phyloP scores from a whole-genome alignment of 2,113 vertebrate species.

The Progne subis region DNA sequence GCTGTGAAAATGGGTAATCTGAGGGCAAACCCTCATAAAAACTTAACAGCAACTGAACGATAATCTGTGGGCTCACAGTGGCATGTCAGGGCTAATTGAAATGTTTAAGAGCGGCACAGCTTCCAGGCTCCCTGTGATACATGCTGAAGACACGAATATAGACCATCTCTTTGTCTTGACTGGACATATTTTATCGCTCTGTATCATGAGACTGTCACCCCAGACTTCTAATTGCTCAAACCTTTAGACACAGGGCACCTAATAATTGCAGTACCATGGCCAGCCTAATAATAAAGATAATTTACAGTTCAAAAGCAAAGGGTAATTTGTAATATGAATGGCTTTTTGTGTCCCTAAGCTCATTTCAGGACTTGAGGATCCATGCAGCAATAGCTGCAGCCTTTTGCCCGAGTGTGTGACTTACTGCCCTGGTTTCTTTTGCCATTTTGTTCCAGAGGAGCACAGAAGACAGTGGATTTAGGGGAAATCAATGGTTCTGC shows the following conservation, averaged over 20 bases:
- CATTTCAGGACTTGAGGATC: constrained; percentile 38
- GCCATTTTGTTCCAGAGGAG: constrained; percentile 9
- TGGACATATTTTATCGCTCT: constrained; percentile 73
- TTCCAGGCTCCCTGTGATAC: constrained; percentile 55
- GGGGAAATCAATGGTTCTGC: constrained; percentile 32
- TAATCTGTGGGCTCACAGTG: constrained; percentile 64
- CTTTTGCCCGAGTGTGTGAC: neutral
- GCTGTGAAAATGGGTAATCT: constrained; percentile 47
- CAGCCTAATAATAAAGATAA: constrained; percentile 77
- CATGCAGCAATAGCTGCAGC: constrained; percentile 17
- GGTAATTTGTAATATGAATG: constrained; percentile 69
- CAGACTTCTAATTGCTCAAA: constrained; percentile 75
- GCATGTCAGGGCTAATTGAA: constrained; percentile 70
- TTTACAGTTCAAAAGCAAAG: constrained; percentile 77
- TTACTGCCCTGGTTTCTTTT: constrained; percentile 31
- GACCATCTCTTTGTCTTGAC: constrained; percentile 71
- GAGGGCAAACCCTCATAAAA: constrained; percentile 68
- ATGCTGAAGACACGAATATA: constrained; percentile 59
- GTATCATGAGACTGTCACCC: constrained; percentile 64
- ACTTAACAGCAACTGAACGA: constrained; percentile 58
- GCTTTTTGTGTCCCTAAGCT: constrained; percentile 60
- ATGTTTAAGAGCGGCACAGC: constrained; percentile 63
- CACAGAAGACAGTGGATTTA: neutral
- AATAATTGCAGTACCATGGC: constrained; percentile 75
- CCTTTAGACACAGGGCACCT: constrained; percentile 76